These are phyloP conservation scores for Drosophila kanekoi DNA, from an alignment of 2,888 invertebrate genomes.

Conservation along the genomic window DNA sequence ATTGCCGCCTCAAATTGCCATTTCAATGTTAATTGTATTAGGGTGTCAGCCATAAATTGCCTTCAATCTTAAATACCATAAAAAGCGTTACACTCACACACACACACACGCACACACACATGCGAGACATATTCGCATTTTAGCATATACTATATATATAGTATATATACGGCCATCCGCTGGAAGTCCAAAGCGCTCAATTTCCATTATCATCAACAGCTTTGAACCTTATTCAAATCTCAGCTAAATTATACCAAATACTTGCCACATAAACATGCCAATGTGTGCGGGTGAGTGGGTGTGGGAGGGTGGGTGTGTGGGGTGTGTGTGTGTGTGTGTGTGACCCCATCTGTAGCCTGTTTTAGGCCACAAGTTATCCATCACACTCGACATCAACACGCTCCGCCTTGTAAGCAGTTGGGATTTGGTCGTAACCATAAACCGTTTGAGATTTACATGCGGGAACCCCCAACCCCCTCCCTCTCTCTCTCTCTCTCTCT, in stretches of 20 bases:
- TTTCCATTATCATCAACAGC: conserved; percentile 78
- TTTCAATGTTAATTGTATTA: conserved; percentile 84
- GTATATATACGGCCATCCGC: conserved; percentile 8
- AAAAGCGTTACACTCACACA: conserved; percentile 66
- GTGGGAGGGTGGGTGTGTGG: conserved; percentile 6
- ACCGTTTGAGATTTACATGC: conserved; percentile 79
- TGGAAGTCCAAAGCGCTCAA: conserved; percentile 48
- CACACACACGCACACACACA: conserved; percentile 26
- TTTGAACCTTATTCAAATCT: conserved; percentile 78
- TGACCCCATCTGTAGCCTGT: conserved; percentile 10
- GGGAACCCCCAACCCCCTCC: too few relatives aligned
- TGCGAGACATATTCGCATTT: conserved; percentile 43
- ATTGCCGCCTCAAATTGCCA: conserved; percentile 79
- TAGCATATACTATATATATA: conserved; percentile 21
- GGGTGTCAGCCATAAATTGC: conserved; percentile 82
- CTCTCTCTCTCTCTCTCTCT: too few relatives aligned
- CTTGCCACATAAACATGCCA: conserved; percentile 3
- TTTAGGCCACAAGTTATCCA: conserved; percentile 76
- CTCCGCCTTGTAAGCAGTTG: conserved; percentile 66
- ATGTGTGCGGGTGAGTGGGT: neutral
- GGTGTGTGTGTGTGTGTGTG: neutral
- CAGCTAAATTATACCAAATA: conserved; percentile 58
- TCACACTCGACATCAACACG: conserved; percentile 63
- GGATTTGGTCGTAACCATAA: conserved; percentile 77
- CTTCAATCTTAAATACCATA: conserved; percentile 83